Base-by-base conservation (phyloP, 2,888 invertebrate species). In the Ceriagrion tenellum region DNA sequence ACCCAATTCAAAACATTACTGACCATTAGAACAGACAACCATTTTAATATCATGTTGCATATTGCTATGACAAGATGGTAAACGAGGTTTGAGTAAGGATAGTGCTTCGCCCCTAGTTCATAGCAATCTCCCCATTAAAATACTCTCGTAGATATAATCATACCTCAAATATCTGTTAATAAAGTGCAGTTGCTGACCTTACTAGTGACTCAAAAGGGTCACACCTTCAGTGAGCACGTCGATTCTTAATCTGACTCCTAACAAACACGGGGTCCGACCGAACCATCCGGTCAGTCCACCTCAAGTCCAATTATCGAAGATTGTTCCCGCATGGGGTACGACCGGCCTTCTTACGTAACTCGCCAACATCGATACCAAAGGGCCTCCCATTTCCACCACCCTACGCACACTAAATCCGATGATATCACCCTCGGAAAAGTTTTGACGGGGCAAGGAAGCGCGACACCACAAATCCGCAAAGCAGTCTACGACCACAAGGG, bases 391-490 rank as follows among this genome's bases (percentile, higher is more conserved):
- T 8, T 8, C 47, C 47, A 47, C 47, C 47, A 47, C 47, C 47
- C 47, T 47, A 47, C 47, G 4, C 69, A 26, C 69, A 69, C 69
- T 69, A 69, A 69, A 69, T 69, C 69, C 69, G 26, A 69, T 69
- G 69, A 69, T 69, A 69, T 69, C n/a, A n/a, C 69, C n/a, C n/a
- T 26, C 23, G 69, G n/a, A 69, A 69, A 47, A 69, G 69, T 69
- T 69, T 69, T n/a, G 69, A 69, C 69, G 69, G 69, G 47, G 69
- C 69, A 26, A 69, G 69, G 69, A 69, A 69, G 69, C 69, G 69
- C 69, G 69, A n/a, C 23, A 69, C 69, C 69, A 69, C 69, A 69
- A 69, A 69, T 69, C 69, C 69, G 69, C 69, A 69, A 69, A 69
- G 69, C 69, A 69, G 69, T 69, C 8, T 47, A 6, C n/a, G n/a